Evolutionary conservation across 2,888 invertebrate species (phyloP).

Genomic region (Tinea semifulvella): DNA sequence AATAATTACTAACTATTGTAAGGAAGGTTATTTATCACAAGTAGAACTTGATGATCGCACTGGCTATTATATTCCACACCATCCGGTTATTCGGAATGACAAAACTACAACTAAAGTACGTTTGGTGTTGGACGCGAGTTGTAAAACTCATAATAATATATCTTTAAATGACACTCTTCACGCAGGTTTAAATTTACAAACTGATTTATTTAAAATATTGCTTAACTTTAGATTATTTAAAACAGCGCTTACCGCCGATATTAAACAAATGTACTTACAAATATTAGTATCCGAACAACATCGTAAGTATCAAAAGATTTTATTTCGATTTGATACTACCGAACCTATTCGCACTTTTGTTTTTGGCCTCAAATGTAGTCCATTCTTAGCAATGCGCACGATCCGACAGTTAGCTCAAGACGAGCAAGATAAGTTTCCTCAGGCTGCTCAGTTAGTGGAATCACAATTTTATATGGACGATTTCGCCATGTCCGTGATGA

Average conservation of each 20-base stretch:
- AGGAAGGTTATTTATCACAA: slow-evolving; percentile 5
- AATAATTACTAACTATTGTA: slow-evolving; percentile 13
- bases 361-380: slow-evolving; percentile 18
- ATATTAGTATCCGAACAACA: background rate
- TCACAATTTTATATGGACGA: slow-evolving; percentile 19
- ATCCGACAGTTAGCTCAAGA: slow-evolving; percentile 16
- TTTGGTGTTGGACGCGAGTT: slow-evolving; percentile 14
- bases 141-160: slow-evolving; percentile 11
- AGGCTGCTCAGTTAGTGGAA: background rate
- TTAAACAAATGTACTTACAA: slow-evolving; percentile 11
- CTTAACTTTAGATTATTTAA: slow-evolving; percentile 12
- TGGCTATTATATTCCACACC: slow-evolving; percentile 12
- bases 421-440: slow-evolving; percentile 10
- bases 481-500: slow-evolving; percentile 9
- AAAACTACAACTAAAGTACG: slow-evolving; percentile 12
- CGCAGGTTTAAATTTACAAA: slow-evolving; percentile 17
- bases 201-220: slow-evolving; percentile 1
- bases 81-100: slow-evolving; percentile 5
- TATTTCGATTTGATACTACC: slow-evolving; percentile 16
- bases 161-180: slow-evolving; percentile 19
- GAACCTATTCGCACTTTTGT: slow-evolving; percentile 13
- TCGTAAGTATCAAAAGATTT: slow-evolving; percentile 17
- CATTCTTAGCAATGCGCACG: slow-evolving; percentile 17
- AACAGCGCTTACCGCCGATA: slow-evolving; percentile 11
- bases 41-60: background rate